Conservation (phyloP, 2,888 invertebrate genomes). For the Tetanocera ferruginea region DNA sequence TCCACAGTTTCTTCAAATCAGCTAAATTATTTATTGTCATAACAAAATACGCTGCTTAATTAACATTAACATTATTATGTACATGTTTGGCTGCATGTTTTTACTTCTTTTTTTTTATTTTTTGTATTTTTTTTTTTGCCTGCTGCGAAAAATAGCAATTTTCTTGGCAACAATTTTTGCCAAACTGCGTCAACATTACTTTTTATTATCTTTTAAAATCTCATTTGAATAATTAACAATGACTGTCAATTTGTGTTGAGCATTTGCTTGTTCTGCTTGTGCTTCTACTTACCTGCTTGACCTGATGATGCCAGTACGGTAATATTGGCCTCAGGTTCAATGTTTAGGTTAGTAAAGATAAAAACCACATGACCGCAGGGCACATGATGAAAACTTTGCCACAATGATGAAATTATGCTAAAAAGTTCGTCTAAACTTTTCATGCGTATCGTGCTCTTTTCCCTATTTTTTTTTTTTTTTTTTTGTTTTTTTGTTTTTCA, state of each 20-base stretch:
- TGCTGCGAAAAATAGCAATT: too few relatives aligned
- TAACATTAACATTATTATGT: too few relatives aligned
- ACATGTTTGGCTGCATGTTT: too few relatives aligned
- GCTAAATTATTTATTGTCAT: too few relatives aligned
- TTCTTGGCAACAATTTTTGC: background rate
- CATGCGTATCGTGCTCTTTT: background rate
- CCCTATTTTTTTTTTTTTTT: background rate
- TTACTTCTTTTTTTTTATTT: too few relatives aligned
- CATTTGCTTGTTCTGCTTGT: background rate
- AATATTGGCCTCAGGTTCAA: background rate
- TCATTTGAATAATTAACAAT: constrained; percentile 32
- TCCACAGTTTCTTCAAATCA: too few relatives aligned
- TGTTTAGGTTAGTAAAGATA: background rate
- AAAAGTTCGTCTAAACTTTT: constrained; percentile 1
- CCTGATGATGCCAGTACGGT: background rate
- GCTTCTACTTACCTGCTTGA: background rate
- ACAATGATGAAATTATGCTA: constrained; percentile 26
- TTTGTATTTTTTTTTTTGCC: too few relatives aligned
- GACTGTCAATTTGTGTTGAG: background rate
- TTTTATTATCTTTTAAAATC: constrained; percentile 23
- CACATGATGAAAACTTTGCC: background rate
- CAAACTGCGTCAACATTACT: constrained; percentile 15
- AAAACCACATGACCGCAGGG: constrained; percentile 28
- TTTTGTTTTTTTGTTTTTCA: background rate
- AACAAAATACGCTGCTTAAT: too few relatives aligned